Evolutionary conservation across 1,140 invertebrate genomes (phyloP).

Genomic region (Cydia fagiglandana): DNA sequence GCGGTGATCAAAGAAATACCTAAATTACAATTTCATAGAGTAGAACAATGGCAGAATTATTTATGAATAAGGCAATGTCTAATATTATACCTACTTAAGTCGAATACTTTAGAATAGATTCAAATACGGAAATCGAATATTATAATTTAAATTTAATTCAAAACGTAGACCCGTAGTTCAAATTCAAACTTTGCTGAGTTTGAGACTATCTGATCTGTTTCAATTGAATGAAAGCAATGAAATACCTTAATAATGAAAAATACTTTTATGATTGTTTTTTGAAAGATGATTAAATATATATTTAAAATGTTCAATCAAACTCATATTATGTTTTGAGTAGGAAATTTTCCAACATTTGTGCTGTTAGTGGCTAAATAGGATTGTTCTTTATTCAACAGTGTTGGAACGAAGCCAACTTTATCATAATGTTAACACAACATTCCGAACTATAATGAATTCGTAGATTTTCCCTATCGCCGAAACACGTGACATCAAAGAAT

Average conservation of each 20-base stretch:
- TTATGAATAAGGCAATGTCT: slow-evolving; percentile 48
- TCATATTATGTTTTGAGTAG: neutral
- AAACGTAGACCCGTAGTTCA: no score
- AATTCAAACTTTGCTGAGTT: neutral
- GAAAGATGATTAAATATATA: neutral
- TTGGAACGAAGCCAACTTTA: slow-evolving; percentile 7
- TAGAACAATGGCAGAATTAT: slow-evolving; percentile 57
- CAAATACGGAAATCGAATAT: no score
- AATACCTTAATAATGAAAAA: neutral
- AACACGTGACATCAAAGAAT: slow-evolving; percentile 23
- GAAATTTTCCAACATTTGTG: slow-evolving; percentile 6
- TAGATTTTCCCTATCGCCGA: slow-evolving; percentile 20
- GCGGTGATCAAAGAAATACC: slow-evolving; percentile 70
- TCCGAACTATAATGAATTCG: slow-evolving; percentile 19
- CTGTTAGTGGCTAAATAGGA: neutral
- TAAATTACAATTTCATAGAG: slow-evolving; percentile 60
- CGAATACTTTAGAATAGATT: no score
- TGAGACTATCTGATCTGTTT: neutral
- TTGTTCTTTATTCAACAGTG: slow-evolving; percentile 7
- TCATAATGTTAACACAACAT: slow-evolving; percentile 25
- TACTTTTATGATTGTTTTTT: neutral
- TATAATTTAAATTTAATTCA: no score
- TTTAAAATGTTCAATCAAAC: neutral
- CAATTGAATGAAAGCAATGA: neutral
- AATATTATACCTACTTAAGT: neutral